Percentiles rank a stretch among this genome's conserved stretches.
These are phyloP conservation scores for Phrynocephalus guinanensis DNA, from an alignment of 2,797 vertebrate genomes.

Conservation along the genomic window DNA sequence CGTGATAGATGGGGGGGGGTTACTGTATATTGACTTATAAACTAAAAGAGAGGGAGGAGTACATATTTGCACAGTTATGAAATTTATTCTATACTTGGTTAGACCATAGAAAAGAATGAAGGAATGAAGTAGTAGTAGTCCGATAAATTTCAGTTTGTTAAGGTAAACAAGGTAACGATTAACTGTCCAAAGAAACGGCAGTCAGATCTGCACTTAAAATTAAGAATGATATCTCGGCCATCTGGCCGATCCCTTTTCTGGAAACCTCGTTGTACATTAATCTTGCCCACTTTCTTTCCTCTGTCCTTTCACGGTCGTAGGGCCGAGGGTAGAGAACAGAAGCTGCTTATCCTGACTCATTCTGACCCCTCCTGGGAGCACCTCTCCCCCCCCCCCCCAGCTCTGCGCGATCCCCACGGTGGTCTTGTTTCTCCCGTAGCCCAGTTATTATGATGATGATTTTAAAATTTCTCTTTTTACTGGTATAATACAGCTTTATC, in stretches of 20 bases:
- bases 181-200: neutral
- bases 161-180: no score
- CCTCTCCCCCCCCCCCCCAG: neutral
- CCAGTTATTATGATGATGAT: constrained; percentile 4
- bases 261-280: neutral
- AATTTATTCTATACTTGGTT: no score
- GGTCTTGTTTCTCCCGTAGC: constrained; percentile 63
- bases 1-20: no score
- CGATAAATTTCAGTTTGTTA: no score
- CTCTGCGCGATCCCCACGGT: constrained; percentile 14
- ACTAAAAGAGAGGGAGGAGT: no score
- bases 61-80: no score
- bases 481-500: constrained; percentile 77
- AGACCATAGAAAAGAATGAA: no score
- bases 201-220: neutral
- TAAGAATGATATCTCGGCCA: no score
- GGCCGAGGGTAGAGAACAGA: neutral
- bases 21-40: no score
- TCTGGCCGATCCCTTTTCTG: neutral
- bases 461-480: constrained; percentile 40
- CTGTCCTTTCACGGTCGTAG: neutral
- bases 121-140: no score
- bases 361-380: neutral
- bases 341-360: neutral
- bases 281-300: neutral